A percentile compares a stretch with the other conserved stretches of the same genome.
Conservation (phyloP, 37 sponge, comb jelly and placozoan genomes). For the Diacarnus erythraeanus region DNA sequence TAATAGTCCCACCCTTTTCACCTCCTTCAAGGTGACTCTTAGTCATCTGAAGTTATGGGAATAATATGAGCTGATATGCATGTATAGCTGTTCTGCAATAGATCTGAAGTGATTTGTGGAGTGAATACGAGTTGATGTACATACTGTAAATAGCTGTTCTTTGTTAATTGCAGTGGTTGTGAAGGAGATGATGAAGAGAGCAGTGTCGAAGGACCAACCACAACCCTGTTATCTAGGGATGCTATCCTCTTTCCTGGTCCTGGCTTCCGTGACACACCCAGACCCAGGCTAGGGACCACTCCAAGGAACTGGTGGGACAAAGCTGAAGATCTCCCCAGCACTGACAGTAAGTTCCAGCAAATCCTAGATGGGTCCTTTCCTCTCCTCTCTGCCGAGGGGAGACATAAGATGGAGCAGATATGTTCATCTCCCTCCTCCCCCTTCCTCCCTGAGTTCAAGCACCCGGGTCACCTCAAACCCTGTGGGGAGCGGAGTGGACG, state of each 20-base stretch:
- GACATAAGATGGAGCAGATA: conserved; percentile 3
- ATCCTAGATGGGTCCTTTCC: conserved; percentile 35
- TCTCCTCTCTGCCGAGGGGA: conserved; percentile 19
- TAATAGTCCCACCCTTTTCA: no score
- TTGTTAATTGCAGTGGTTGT: conserved; percentile 65
- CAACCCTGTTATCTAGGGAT: background rate
- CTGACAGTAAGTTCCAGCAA: conserved; percentile 10
- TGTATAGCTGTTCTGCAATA: no score
- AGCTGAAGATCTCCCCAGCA: background rate
- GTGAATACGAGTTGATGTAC: no score
- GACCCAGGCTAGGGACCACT: background rate
- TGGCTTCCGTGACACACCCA: background rate
- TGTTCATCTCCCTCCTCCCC: no score
- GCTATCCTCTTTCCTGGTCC: background rate
- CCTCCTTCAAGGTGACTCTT: no score
- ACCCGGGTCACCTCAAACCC: conserved; percentile 19
- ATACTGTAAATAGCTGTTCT: no score
- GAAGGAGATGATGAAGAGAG: conserved; percentile 89
- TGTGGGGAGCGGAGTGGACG: background rate
- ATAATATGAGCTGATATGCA: no score
- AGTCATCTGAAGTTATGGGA: no score
- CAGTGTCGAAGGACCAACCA: conserved; percentile 45
- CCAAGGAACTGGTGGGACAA: conserved; percentile 28
- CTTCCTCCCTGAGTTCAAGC: conserved; percentile 48
- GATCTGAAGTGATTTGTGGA: no score